Evolutionary conservation across 2,888 invertebrate species (phyloP), one percentile per base, ranked within the genome.

Genomic region (Macrophya annulata): DNA sequence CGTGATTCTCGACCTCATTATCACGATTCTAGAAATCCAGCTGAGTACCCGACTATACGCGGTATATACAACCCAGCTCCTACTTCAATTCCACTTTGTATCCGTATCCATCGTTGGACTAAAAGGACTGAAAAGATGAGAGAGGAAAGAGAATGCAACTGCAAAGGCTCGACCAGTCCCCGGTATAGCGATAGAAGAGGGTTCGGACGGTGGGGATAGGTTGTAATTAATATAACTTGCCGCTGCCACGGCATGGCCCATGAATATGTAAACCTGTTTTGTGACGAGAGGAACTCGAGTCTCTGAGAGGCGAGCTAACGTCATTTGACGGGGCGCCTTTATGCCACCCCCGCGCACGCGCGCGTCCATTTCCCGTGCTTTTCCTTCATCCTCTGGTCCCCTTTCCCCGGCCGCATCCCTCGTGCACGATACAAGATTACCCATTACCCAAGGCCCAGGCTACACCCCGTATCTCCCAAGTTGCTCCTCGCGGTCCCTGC

Each of bases 221-320:
- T 86, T 85, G 87, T 87, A 89, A 90, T 90, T 90, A 89, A 90
- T 89, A 89, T 87, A 88, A 86, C 88, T 88, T 86, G 86, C 87
- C 86, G 86, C 87, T 87, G 87, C 84, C 85, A 84, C 74, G 55
- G 83, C 86, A 59, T 86, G 59, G 85, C 86, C 88, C 87, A 91
- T 91, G 90, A 91, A 91, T 91, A 91, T 91, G 90, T 90, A 91
- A 91, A 89, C 87, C 86, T 88, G 87, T 90, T 90, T 90, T 89
- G 90, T 88, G 88, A 89, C 87, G 88, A 88, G 88, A 88, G 88
- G 87, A 51, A 37, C 83, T 83, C 83, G 68, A 87, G 86, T 88
- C 87, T 87, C 88, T 51, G 84, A 77, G 85, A 88, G 86, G 87
- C 86, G 87, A 85, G 86, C 86, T 88, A 88, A 89, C 88, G 88